phyloP scores from a whole-genome alignment of 1,140 invertebrate species.

The Archivesica marissinica region DNA sequence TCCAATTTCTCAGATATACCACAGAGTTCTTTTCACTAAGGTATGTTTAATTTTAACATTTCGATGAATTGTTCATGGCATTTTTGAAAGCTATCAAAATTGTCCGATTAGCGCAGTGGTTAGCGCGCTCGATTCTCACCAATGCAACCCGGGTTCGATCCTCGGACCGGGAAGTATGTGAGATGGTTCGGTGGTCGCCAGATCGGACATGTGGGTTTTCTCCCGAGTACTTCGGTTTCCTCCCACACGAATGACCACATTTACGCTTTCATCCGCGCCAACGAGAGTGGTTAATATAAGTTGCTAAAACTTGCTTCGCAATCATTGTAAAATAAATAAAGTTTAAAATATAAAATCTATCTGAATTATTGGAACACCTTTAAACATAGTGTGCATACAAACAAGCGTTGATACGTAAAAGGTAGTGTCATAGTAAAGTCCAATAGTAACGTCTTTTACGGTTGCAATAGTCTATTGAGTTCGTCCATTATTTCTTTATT shows the following conservation, averaged over 20 bases:
- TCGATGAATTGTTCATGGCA: conserved; percentile 50
- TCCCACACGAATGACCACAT: too few species aligned
- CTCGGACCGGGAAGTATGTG: too few species aligned
- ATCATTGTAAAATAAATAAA: too few species aligned
- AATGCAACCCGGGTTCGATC: too few species aligned
- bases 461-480: conserved; percentile 46
- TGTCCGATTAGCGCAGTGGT: too few species aligned
- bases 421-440: conserved; percentile 60
- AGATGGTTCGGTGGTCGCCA: too few species aligned
- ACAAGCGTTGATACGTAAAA: conserved; percentile 52
- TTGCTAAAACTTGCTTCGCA: too few species aligned
- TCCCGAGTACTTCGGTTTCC: too few species aligned
- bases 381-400: conserved; percentile 46
- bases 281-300: too few species aligned
- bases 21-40: background rate
- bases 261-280: conserved; percentile 55
- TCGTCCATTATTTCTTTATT: conserved; percentile 51
- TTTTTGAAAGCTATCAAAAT: too few species aligned
- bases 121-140: too few species aligned
- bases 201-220: too few species aligned
- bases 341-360: conserved; percentile 40
- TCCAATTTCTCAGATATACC: conserved; percentile 27
- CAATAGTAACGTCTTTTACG: conserved; percentile 16
- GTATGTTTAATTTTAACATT: conserved; percentile 9
- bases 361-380: conserved; percentile 48